Evolutionary conservation across 2,888 invertebrate species (phyloP).

Genomic region (Tenodera sinensis): DNA sequence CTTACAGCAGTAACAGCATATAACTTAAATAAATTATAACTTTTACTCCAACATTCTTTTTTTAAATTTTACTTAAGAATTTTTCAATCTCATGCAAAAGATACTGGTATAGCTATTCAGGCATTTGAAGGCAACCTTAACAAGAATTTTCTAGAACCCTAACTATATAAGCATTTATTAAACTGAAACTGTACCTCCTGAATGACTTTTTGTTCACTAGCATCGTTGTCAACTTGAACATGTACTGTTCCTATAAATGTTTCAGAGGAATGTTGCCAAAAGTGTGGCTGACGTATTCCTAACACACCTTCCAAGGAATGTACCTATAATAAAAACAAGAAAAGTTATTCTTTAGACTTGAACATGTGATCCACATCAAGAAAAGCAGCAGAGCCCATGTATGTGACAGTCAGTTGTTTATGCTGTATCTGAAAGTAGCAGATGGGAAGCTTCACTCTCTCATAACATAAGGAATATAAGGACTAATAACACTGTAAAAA

Average conservation of each 20-base stretch:
- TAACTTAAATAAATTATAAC: background rate
- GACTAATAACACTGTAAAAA: too few species aligned
- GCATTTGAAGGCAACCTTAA: too few species aligned
- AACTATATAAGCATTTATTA: background rate
- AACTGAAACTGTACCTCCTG: slow-evolving; percentile 26
- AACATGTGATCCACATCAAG: too few species aligned
- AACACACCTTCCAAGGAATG: slow-evolving; percentile 24
- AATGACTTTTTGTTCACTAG: slow-evolving; percentile 31
- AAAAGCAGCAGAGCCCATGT: too few species aligned
- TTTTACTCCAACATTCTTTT: background rate
- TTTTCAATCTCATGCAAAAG: background rate
- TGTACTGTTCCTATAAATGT: slow-evolving; percentile 27
- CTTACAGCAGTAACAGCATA: background rate
- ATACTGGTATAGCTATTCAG: background rate
- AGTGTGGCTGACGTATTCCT: slow-evolving; percentile 25
- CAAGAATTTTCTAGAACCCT: too few species aligned
- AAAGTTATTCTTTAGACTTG: background rate
- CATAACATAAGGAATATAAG: too few species aligned
- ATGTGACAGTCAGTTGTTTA: too few species aligned
- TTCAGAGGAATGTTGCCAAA: slow-evolving; percentile 31
- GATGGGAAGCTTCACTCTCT: too few species aligned
- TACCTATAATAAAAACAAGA: slow-evolving; percentile 6
- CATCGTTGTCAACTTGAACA: slow-evolving; percentile 25
- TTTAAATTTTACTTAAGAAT: background rate
- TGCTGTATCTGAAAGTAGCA: too few species aligned